These are phyloP conservation scores for Gryon sp. DNA, from an alignment of 1,140 invertebrate genomes.

Conservation along the genomic window DNA sequence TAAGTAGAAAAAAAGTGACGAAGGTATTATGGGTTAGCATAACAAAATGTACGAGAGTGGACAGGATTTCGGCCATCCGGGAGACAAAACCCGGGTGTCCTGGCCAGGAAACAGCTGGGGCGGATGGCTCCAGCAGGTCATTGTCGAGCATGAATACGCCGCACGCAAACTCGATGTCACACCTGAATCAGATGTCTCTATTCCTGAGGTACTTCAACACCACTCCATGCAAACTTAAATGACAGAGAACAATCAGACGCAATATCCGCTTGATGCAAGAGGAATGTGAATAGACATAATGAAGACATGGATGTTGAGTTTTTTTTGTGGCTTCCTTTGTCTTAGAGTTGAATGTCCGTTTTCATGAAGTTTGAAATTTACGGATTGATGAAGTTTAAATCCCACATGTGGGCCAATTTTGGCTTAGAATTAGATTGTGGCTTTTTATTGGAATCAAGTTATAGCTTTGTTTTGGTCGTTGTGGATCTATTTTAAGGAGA, in stretches of 20 bases:
- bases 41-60: conserved; percentile 39
- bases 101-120: conserved; percentile 67
- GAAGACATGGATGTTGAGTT: no score
- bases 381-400: no score
- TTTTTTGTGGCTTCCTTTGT: no score
- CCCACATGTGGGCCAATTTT: no score
- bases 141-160: conserved; percentile 32
- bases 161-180: conserved; percentile 70
- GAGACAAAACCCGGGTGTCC: conserved; percentile 44
- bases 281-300: no score
- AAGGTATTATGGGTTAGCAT: conserved; percentile 17
- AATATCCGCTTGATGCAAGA: no score
- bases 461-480: conserved; percentile 27
- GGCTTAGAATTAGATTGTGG: no score
- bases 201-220: conserved; percentile 68
- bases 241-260: background rate
- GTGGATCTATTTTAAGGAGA: conserved; percentile 40
- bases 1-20: background rate
- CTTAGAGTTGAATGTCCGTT: no score
- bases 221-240: no score
- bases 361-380: no score
- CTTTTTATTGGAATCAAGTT: conserved; percentile 11
- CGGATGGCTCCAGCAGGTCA: conserved; percentile 66
- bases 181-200: conserved; percentile 70
- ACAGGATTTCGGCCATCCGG: conserved; percentile 32